Evolutionary conservation across 2,797 vertebrate species (phyloP), one percentile per base, ranked within the genome.

Genomic region (Xenentodon cancila): DNA sequence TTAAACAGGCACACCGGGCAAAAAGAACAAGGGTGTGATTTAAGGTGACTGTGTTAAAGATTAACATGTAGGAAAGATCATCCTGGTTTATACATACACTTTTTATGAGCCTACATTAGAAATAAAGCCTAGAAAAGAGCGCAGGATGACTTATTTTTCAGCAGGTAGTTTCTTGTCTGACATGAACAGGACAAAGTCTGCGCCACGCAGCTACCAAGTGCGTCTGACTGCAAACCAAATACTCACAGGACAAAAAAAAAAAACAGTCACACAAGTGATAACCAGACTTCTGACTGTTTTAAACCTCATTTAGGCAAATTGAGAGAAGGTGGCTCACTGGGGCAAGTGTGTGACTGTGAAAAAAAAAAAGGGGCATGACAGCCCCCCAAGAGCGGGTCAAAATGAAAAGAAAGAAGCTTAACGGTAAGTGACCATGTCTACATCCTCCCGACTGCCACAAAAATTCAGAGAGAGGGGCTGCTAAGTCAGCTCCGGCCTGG

Each of bases 401-500:
- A 79, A 81, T 53, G 4, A 43, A 73, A 51, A 22, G 64, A 57
- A 12, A 25, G 57, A 44, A 61, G 55, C 49, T 48, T 49, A 18
- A 37, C 64, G 58, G 68, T 56, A 65, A 57, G 64, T 19, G 57
- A n/a, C 49, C 75, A 53, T 48, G 53, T 72, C 44, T 34, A 44
- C 20, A 42, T 20, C n/a, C 50, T 61, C 66, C 53, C 53, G 60
- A 66, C 56, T 68, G 53, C 25, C 55, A 25, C 52, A 56, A 59
- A 59, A 54, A 53, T 65, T 68, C 66, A 73, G 68, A 85, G 85
- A 80, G 81, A 68, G 30, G 58, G 73, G 67, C 62, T 60, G 58
- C 74, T 68, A 74, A 84, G 76, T 84, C 71, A 77, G 74, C 72
- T 72, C 49, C 62, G 67, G 79, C 78, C 75, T 77, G 68, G 75